Conservation (phyloP, 2,113 vertebrate genomes). For the Galemys pyrenaicus region DNA sequence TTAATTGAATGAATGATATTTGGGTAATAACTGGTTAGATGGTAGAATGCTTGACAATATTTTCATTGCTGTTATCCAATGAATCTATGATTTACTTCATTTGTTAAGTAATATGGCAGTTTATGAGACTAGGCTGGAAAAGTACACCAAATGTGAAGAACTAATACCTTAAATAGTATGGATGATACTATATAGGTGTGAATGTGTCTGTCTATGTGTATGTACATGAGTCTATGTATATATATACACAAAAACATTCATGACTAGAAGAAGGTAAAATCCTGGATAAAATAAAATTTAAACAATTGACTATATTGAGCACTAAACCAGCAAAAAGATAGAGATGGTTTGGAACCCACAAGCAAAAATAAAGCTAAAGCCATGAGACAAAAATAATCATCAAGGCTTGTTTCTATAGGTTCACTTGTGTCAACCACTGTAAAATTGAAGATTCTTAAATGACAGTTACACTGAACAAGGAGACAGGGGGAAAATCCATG, state of each 20-base stretch:
- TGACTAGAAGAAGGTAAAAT: not conserved
- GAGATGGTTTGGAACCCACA: not conserved
- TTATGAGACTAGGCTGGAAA: not conserved
- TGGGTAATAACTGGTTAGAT: not conserved
- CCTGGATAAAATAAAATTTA: not conserved
- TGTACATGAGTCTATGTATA: too few relatives aligned
- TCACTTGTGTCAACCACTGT: not conserved
- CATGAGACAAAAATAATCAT: not conserved
- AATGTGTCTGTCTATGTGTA: too few relatives aligned
- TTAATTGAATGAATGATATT: not conserved
- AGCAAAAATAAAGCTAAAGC: not conserved
- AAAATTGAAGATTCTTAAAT: not conserved
- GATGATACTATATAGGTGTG: too few relatives aligned
- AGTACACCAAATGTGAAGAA: not conserved
- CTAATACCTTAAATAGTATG: not conserved
- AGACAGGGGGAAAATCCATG: not conserved
- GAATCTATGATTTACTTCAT: not conserved
- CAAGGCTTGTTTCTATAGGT: not conserved
- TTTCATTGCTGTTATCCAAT: not conserved
- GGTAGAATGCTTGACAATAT: not conserved
- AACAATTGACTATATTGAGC: not conserved
- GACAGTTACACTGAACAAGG: not conserved
- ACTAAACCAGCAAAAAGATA: not conserved
- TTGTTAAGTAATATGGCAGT: not conserved
- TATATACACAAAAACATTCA: not conserved